Evolutionary conservation across 1,140 invertebrate genomes (phyloP), one percentile per base, ranked within the genome.

Genomic region (Campoletis sonorensis): DNA sequence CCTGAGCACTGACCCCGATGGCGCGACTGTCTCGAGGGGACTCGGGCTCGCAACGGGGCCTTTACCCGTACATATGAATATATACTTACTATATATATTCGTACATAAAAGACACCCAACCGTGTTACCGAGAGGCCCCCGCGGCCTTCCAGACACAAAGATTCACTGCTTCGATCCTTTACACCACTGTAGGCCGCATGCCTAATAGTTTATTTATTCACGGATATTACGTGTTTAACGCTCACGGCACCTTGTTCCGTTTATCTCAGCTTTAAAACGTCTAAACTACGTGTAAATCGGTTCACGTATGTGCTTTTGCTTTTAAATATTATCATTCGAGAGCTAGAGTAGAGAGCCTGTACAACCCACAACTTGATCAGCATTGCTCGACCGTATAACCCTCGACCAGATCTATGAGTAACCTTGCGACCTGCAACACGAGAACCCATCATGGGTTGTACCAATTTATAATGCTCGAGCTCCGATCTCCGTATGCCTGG

Each of bases 1-100:
- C 87, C 86, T 87, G 84, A 86, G 84, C 84, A 85, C 80, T 87
- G 87, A 88, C 86, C 87, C 83, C 86, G 77, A 83, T 78, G 76
- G 76, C 33, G 58, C 58, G 76, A 78, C 54, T 67, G 58, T 78
- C 76, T 40, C 76, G 76, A 18, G 51, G 40, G 16, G 49, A 30
- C 70, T 23, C 21, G 72, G 70, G 21, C 37, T 30, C 54, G 45
- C 75, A 77, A 77, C 75, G 75, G 75, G 75, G 26, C 30, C 75
- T 49, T 54, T 33, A n/a, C 54, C 54, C 54, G 54, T 15, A 13
- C 23, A 15, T 67, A 67, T 27, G 23, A 15, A 23, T 67, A 23
- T 67, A 27, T 67, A 27, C 23, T 4, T n/a, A 8, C 7, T 67
- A 70, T 70, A 70, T 70, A 70, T n/a, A 27, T n/a, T n/a, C 61